Evolutionary conservation across 2,888 invertebrate genomes (phyloP), one percentile per base, ranked within the genome.

Genomic region (Drosophila emarginata): DNA sequence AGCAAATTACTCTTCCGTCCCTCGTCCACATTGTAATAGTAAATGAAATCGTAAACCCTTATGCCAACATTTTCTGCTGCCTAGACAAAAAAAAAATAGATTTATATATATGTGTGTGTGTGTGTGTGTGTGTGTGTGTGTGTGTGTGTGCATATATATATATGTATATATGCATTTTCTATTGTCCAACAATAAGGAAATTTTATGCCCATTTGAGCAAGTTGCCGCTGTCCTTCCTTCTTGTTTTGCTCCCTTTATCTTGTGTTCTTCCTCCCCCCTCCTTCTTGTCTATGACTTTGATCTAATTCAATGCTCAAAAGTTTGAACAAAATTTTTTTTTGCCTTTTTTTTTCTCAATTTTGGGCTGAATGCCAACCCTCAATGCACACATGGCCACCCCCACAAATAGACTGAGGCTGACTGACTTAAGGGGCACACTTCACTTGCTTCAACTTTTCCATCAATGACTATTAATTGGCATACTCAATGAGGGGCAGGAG

Each of bases 391-490:
- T 72, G 70, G 72, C 65, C 50, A 45, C 40, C 15, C 37, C 39
- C 59, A 23, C 45, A 45, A 59, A 45, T 45, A 45, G 18, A 45
- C 45, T 45, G 45, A 21, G 18, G 45, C 45, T 45, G 45, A 45
- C 45, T 45, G 45, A 45, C 18, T 45, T 45, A 21, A 45, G 45
- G 45, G 58, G 58, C 58, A 59, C 40, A 45, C 45, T 58, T 32
- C 56, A 36, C 40, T 61, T 53, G 52, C n/a, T 18, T 40, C 56
- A 77, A 74, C 74, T 84, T 82, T 87, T 77, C 87, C 87, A 82
- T 87, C 81, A 87, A 82, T 87, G 82, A 72, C 85, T 80, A 82
- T 82, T 82, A 82, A 82, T 82, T 82, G 81, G 85, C 72, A 66
- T 82, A 72, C 79, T 84, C 72, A 56, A 40, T 53, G 65, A 64